phyloP scores from a whole-genome alignment of 2,888 invertebrate species.

The Furcula furcula region DNA sequence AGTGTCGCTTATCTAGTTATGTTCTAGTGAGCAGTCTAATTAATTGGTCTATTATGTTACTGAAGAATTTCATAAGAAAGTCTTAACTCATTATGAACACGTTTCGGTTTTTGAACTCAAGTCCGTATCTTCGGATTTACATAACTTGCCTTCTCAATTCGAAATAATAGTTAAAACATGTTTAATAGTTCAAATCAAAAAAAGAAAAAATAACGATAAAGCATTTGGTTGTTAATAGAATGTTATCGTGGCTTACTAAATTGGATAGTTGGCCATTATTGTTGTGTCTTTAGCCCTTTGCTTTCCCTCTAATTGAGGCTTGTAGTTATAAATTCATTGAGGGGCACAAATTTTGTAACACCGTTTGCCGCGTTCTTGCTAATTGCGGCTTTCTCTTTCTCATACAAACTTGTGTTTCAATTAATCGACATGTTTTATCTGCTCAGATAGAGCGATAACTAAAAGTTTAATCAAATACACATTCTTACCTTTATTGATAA shows the following conservation, averaged over 20 bases:
- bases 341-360: conserved; percentile 74
- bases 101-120: not conserved
- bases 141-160: not conserved
- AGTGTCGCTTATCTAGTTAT: not conserved
- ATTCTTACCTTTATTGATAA: conserved; percentile 31
- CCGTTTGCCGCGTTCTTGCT: conserved; percentile 60
- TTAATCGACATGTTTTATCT: conserved; percentile 54
- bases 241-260: conserved; percentile 31
- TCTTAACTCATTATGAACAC: not conserved
- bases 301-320: conserved; percentile 77
- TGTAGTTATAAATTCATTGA: conserved; percentile 74
- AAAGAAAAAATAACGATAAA: conserved; percentile 11
- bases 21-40: not conserved
- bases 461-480: conserved; percentile 36
- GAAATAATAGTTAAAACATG: not conserved
- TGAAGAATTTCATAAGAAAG: not conserved
- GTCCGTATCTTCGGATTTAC: not conserved
- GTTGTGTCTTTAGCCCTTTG: conserved; percentile 46
- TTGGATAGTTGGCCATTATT: conserved; percentile 37
- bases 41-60: not conserved
- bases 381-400: conserved; percentile 76
- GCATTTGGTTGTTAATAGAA: conserved; percentile 28
- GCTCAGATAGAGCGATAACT: conserved; percentile 47
- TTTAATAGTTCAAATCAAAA: not conserved
- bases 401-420: conserved; percentile 54